Evolutionary conservation across 2,113 vertebrate species (phyloP).

Genomic region (Hippopotamus amphibius): DNA sequence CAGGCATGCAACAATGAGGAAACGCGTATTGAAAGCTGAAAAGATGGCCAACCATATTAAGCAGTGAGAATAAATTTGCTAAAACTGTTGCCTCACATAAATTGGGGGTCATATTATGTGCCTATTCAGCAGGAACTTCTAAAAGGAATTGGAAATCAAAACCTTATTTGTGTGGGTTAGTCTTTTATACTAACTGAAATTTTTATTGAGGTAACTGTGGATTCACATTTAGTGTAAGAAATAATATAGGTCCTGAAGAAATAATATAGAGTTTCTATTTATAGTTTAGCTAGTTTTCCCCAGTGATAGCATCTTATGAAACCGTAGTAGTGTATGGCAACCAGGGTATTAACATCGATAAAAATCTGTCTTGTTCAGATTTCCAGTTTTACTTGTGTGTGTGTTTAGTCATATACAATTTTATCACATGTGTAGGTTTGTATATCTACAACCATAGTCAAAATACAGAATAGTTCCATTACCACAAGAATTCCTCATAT

Average conservation of each 20-base stretch:
- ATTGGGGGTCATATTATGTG: background rate
- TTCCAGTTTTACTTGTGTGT: background rate
- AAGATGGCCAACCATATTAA: background rate
- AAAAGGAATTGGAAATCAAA: background rate
- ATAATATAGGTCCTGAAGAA: constrained; percentile 39
- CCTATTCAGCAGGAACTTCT: background rate
- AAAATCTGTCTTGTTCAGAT: background rate
- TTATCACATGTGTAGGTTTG: background rate
- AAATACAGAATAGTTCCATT: constrained; percentile 9
- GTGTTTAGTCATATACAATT: background rate
- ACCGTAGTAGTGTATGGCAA: background rate
- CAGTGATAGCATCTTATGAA: background rate
- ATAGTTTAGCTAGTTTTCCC: constrained; percentile 8
- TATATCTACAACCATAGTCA: background rate
- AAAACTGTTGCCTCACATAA: background rate
- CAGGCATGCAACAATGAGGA: background rate
- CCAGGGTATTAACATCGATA: background rate
- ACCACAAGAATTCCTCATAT: background rate
- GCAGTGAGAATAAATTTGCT: background rate
- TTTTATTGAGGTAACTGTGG: background rate
- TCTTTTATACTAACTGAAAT: background rate
- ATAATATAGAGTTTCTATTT: constrained; percentile 20
- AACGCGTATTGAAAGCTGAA: background rate
- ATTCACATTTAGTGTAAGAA: background rate
- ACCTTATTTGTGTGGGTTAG: background rate